Percentiles rank a stretch among this genome's conserved stretches.
phyloP scores from a whole-genome alignment of 92 coral and sea anemone species.

The Phenganax marumi region DNA sequence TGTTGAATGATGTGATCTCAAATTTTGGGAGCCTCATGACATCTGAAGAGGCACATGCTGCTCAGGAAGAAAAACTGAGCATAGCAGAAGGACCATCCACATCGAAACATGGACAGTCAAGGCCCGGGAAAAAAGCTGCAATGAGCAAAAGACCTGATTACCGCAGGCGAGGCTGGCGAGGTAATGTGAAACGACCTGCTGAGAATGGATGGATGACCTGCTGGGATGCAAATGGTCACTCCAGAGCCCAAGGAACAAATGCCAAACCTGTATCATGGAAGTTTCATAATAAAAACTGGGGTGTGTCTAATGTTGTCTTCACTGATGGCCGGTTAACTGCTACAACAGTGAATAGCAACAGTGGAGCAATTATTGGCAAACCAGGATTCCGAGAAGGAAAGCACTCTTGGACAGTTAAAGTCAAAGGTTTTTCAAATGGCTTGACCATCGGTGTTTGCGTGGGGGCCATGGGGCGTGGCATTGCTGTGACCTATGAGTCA shows the following conservation, averaged over 20 bases:
- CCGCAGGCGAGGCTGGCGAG: not conserved
- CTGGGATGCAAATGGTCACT: not conserved
- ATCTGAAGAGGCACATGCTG: not conserved
- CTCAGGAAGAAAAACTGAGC: not conserved
- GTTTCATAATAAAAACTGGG: not conserved
- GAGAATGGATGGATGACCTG: not conserved
- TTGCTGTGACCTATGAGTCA: constrained; percentile 1
- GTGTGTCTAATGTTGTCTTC: not conserved
- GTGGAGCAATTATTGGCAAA: constrained; percentile 20
- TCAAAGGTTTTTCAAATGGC: not conserved
- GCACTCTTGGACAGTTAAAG: constrained; percentile 21
- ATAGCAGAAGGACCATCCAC: not conserved
- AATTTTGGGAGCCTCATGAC: constrained; percentile 8
- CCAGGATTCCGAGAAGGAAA: constrained; percentile 20
- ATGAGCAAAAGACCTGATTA: not conserved
- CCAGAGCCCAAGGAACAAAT: not conserved
- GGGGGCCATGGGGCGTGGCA: constrained; percentile 8
- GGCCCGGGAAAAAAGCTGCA: not conserved
- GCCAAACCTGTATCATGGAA: constrained; percentile 14
- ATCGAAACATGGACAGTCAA: not conserved
- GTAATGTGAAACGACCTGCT: not conserved
- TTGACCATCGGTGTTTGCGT: constrained; percentile 28
- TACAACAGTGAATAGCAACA: not conserved
- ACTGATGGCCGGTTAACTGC: constrained; percentile 16
- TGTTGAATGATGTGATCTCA: constrained; percentile 33